phyloP scores from a whole-genome alignment of 2,888 invertebrate species.

The Pantelozetes paolii region DNA sequence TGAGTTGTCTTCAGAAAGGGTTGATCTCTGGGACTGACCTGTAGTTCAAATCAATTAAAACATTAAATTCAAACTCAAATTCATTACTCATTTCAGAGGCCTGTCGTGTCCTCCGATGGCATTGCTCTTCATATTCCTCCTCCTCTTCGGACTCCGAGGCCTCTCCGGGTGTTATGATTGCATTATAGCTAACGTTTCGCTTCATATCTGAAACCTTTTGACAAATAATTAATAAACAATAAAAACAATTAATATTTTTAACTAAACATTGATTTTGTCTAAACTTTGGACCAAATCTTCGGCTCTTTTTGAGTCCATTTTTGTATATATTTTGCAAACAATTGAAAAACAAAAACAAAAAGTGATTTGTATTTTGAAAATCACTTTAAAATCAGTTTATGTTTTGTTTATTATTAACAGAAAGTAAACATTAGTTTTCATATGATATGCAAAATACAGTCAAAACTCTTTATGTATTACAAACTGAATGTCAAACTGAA shows the following conservation, averaged over 20 bases:
- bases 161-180: constrained; percentile 37
- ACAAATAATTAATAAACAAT: neutral
- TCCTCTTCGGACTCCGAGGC: constrained; percentile 40
- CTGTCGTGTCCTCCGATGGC: neutral
- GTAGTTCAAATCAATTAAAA: neutral
- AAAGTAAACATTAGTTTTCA: too few relatives aligned
- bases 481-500: too few relatives aligned
- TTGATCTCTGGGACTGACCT: constrained; percentile 23
- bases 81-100: constrained; percentile 11
- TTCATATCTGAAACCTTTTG: neutral
- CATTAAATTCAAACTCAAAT: neutral
- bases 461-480: too few relatives aligned
- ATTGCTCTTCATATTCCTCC: neutral
- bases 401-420: too few relatives aligned
- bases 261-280: neutral
- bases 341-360: too few relatives aligned
- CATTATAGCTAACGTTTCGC: constrained; percentile 11
- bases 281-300: neutral
- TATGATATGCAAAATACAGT: too few relatives aligned
- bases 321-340: too few relatives aligned
- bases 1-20: constrained; percentile 19
- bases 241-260: neutral
- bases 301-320: neutral
- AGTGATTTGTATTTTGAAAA: too few relatives aligned
- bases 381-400: too few relatives aligned